Conservation (phyloP, 92 coral and sea anemone genomes). For the Paramuricea clavata region DNA sequence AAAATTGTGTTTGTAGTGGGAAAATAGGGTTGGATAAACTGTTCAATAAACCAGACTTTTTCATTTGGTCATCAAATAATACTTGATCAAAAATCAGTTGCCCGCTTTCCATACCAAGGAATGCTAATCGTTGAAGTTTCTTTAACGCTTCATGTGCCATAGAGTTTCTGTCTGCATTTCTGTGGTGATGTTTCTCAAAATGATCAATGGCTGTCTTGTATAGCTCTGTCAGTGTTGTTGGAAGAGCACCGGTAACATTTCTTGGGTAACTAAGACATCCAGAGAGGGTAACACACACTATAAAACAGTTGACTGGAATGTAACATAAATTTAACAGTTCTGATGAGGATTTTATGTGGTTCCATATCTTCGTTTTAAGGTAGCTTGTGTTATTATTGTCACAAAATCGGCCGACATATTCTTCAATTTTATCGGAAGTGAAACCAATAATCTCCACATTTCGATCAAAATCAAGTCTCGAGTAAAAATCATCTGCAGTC, state of each 20-base stretch:
- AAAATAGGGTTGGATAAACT: not conserved
- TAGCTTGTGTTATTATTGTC: not conserved
- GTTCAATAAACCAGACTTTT: conserved; percentile 1
- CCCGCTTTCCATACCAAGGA: not conserved
- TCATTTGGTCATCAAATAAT: not conserved
- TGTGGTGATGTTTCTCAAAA: not conserved
- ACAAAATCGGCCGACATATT: conserved; percentile 52
- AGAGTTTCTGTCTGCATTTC: too few species aligned
- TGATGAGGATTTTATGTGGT: conserved; percentile 35
- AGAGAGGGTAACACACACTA: conserved; percentile 48
- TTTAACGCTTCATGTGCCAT: not conserved
- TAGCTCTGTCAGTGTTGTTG: conserved; percentile 9
- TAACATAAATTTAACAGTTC: conserved; percentile 59
- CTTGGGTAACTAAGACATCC: not conserved
- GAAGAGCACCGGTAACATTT: not conserved
- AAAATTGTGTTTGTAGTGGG: not conserved
- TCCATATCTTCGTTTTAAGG: conserved; percentile 27
- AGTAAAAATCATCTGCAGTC: conserved; percentile 46
- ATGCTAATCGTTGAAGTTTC: not conserved
- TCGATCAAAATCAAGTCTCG: conserved; percentile 32
- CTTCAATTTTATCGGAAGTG: conserved; percentile 54
- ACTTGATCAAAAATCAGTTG: not conserved
- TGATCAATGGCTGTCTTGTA: not conserved
- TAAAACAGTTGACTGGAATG: conserved; percentile 70
- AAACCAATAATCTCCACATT: conserved; percentile 73